A percentile compares a stretch with the other conserved stretches of the same genome.
Evolutionary conservation across 2,113 vertebrate genomes (phyloP).

Genomic region (Jacana jacana): DNA sequence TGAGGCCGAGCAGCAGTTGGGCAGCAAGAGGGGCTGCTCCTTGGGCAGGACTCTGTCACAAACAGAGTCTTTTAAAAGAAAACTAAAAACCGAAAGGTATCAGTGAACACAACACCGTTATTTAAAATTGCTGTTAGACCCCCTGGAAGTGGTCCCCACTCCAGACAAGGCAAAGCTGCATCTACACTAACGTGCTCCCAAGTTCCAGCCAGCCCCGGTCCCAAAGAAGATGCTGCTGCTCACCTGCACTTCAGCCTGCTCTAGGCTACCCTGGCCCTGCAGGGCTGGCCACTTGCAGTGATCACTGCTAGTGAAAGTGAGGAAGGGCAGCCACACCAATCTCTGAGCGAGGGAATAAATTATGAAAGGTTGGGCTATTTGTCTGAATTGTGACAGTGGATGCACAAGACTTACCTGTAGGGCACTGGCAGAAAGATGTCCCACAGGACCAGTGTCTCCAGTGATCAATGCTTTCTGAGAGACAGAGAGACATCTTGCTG

Average conservation of each 20-base stretch:
- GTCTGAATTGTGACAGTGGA: rapidly evolving
- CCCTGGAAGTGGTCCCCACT: rapidly evolving
- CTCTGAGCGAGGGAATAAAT: rapidly evolving
- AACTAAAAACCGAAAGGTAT: too few relatives aligned
- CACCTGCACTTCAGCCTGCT: not conserved
- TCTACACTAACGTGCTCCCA: rapidly evolving
- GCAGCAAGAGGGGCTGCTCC: not conserved
- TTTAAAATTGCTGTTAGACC: not conserved
- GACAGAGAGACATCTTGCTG: too few relatives aligned
- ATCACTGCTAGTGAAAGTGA: not conserved
- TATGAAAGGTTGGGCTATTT: rapidly evolving
- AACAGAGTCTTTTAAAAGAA: rapidly evolving
- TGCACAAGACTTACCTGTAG: not conserved
- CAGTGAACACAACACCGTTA: too few relatives aligned
- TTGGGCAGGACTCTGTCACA: not conserved
- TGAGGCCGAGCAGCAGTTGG: not conserved
- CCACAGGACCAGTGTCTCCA: not conserved
- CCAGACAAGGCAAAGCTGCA: rapidly evolving
- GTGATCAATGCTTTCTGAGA: rapidly evolving
- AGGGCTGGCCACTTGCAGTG: not conserved
- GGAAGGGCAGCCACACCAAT: not conserved
- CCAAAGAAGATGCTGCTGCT: not conserved
- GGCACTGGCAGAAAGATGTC: not conserved
- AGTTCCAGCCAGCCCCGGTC: rapidly evolving
- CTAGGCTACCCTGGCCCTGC: rapidly evolving